Evolutionary conservation across 2,888 invertebrate genomes (phyloP), one percentile per base, ranked within the genome.

Genomic region (Liposcelis brunnea): DNA sequence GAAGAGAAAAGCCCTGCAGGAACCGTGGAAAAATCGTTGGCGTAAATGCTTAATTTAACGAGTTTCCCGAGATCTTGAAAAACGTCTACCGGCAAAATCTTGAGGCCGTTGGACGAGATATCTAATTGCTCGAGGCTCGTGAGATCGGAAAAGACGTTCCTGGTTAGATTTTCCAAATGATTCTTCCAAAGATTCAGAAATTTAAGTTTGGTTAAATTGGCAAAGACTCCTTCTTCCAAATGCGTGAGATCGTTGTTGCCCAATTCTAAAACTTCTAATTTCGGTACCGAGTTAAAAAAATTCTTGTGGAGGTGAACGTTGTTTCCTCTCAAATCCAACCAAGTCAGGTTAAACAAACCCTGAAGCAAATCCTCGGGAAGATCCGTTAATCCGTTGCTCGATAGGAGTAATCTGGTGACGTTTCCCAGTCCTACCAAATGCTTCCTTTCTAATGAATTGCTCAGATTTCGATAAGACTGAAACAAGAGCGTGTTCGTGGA

Each of bases 171-270:
- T 18, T 65, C 69, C 46, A 85, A 63, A 52, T 72, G 69, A 57
- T 82, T 85, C 53, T 72, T 69, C 74, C 77, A 78, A 31, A 84
- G 59, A 53, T 79, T 77, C 44, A 85, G 62, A 42, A 72, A 67
- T 45, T 64, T 62, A 48, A 83, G 59, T 52, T 71, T 69, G 44
- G 64, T 66, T 52, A 77, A 65, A 58, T 74, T 71, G 31, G 68
- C 65, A 58, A 83, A 81, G 45, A 75, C 62, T 47, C 69, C 72
- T 2, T 68, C 64, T 31, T 74, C 70, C 54, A 83, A 64, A 53
- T 67, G 62, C 38, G 67, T 67, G 55, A 85, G 63, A 47, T 74
- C 68, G 58, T 83, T 83, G 54, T 71, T 68, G 42, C 75, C 75
- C 53, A 81, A 62, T 60, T 80, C 79, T 44, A 82, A 65, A 45